phyloP scores from a whole-genome alignment of 2,888 invertebrate species.

The Scrobipalpa atriplicella region DNA sequence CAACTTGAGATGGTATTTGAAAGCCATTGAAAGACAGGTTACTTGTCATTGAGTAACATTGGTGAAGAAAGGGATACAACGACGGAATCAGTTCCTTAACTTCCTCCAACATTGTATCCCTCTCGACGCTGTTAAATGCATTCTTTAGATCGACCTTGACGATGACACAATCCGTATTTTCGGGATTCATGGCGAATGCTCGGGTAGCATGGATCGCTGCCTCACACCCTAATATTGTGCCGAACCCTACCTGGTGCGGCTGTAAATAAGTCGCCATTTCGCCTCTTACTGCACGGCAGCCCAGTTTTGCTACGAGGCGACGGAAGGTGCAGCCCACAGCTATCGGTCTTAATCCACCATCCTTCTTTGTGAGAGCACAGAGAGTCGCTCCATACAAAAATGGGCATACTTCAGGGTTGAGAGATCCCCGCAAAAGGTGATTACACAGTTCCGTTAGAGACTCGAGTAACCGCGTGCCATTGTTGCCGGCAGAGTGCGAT shows the following conservation, averaged over 20 bases:
- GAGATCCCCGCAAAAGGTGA: not conserved
- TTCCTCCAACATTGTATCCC: not conserved
- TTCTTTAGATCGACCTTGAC: conserved; percentile 12
- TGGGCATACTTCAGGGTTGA: conserved; percentile 1
- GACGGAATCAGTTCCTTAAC: conserved; percentile 8
- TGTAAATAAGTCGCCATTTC: conserved; percentile 3
- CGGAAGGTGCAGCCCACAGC: not conserved
- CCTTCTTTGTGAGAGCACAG: conserved; percentile 4
- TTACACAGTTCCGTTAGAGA: not conserved
- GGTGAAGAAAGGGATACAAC: not conserved
- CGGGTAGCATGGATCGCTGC: too few relatives aligned
- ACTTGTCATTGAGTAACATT: too few relatives aligned
- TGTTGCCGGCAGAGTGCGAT: not conserved
- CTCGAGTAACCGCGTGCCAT: conserved; percentile 3
- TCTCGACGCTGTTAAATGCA: conserved; percentile 14
- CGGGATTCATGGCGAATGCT: not conserved
- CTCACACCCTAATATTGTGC: conserved; percentile 2
- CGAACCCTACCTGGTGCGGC: conserved; percentile 12
- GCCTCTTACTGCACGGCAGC: conserved; percentile 1
- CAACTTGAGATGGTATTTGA: too few relatives aligned
- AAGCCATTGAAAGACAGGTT: too few relatives aligned
- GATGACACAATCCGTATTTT: not conserved
- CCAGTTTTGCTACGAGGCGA: not conserved
- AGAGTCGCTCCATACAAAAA: conserved; percentile 1
- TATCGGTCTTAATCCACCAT: not conserved